Conservation (phyloP, 2,113 vertebrate genomes). For the Leucoraja erinaceus region DNA sequence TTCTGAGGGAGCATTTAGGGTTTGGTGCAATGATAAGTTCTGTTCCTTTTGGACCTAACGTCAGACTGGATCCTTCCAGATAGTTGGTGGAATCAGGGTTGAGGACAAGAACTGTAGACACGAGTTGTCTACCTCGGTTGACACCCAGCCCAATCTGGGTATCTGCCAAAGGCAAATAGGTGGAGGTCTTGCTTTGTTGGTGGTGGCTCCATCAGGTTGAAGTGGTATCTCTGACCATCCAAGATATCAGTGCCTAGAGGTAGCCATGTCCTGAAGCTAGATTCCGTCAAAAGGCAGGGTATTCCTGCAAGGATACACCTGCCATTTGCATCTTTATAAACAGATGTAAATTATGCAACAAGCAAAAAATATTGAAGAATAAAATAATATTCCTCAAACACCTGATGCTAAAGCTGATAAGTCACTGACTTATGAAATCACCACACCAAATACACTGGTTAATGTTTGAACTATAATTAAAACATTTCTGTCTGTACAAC, state of each 20-base stretch:
- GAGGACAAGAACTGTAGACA: neutral
- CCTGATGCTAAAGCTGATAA: neutral
- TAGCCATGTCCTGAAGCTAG: neutral
- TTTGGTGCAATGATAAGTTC: neutral
- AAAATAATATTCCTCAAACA: neutral
- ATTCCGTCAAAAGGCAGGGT: neutral
- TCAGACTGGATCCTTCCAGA: neutral
- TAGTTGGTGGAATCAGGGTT: neutral
- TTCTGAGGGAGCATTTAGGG: neutral
- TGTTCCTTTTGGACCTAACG: neutral
- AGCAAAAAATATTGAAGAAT: neutral
- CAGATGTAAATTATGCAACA: neutral
- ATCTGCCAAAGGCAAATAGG: neutral
- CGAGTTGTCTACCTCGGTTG: neutral
- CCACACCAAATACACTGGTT: neutral
- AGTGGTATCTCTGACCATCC: neutral
- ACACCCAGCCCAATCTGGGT: neutral
- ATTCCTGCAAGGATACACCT: neutral
- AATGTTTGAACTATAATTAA: conserved; percentile 26
- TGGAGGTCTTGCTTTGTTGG: neutral
- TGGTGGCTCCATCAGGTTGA: neutral
- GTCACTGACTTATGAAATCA: neutral
- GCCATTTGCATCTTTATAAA: neutral
- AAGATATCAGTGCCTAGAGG: neutral
- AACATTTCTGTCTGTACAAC: conserved; percentile 26